Conservation (phyloP, 2,113 vertebrate species). For the Atlantisia rogersi region DNA sequence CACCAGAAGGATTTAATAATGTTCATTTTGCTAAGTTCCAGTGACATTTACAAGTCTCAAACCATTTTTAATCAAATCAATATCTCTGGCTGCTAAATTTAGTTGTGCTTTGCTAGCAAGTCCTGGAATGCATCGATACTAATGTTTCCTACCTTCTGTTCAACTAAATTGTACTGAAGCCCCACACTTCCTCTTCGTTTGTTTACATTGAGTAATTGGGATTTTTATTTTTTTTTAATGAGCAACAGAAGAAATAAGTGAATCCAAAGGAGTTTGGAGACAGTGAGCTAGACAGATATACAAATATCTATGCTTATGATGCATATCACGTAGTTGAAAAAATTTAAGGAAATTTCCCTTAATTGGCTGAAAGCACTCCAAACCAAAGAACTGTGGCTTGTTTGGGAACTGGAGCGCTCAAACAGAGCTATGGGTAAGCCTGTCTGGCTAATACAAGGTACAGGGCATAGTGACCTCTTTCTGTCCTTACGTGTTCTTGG, state of each 20-base stretch:
- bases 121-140: conserved; percentile 68
- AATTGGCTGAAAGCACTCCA: conserved; percentile 14
- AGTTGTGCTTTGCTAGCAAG: conserved; percentile 76
- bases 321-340: background rate
- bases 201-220: conserved; percentile 70
- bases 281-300: conserved; percentile 15
- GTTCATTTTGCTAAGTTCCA: conserved; percentile 85
- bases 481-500: background rate
- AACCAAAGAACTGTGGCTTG: background rate
- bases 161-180: conserved; percentile 60
- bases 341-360: conserved; percentile 34
- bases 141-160: conserved; percentile 77
- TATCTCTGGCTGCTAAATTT: conserved; percentile 82
- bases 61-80: conserved; percentile 88
- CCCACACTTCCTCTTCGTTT: conserved; percentile 63
- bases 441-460: rapidly evolving
- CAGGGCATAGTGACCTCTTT: background rate
- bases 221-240: conserved; percentile 42
- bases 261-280: conserved; percentile 52
- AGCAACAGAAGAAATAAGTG: conserved; percentile 42
- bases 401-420: background rate
- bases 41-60: conserved; percentile 88
- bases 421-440: background rate
- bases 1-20: conserved; percentile 87
- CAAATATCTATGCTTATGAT: background rate